phyloP scores from a whole-genome alignment of 1,140 invertebrate genomes.

The Euura lappo region DNA sequence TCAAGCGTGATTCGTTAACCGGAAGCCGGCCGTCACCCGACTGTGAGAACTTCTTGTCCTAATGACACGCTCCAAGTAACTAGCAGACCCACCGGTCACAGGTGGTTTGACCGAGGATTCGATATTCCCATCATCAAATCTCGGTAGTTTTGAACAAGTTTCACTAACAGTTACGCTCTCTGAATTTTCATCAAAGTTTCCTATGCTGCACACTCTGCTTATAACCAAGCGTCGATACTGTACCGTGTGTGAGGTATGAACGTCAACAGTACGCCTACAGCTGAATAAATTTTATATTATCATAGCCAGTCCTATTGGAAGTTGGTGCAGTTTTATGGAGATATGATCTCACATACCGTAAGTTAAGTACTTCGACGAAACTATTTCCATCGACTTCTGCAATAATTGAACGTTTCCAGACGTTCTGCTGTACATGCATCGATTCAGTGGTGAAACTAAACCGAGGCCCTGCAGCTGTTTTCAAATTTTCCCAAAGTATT shows the following conservation, averaged over 20 bases:
- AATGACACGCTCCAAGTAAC: not conserved
- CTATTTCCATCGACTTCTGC: not conserved
- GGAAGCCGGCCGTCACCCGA: not conserved
- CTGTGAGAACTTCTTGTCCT: slow-evolving; percentile 1
- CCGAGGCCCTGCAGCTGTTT: too few species aligned
- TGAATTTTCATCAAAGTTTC: too few species aligned
- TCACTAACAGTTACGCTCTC: too few species aligned
- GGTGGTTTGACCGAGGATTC: slow-evolving; percentile 1
- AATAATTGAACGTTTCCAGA: not conserved
- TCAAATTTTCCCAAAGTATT: too few species aligned
- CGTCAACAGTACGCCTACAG: not conserved
- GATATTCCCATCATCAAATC: not conserved
- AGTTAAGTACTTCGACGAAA: not conserved
- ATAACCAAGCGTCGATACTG: too few species aligned
- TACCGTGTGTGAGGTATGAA: not conserved
- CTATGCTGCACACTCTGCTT: too few species aligned
- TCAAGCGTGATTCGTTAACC: not conserved
- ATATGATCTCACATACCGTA: not conserved
- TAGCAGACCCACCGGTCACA: not conserved
- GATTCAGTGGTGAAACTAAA: too few species aligned
- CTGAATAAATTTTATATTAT: not conserved
- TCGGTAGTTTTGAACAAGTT: too few species aligned
- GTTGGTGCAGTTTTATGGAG: not conserved
- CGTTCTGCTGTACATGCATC: too few species aligned
- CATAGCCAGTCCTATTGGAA: not conserved